A percentile compares a stretch with the other conserved stretches of the same genome.
phyloP scores from a whole-genome alignment of 2,888 invertebrate genomes.

The Cryptocheilus praepositus region DNA sequence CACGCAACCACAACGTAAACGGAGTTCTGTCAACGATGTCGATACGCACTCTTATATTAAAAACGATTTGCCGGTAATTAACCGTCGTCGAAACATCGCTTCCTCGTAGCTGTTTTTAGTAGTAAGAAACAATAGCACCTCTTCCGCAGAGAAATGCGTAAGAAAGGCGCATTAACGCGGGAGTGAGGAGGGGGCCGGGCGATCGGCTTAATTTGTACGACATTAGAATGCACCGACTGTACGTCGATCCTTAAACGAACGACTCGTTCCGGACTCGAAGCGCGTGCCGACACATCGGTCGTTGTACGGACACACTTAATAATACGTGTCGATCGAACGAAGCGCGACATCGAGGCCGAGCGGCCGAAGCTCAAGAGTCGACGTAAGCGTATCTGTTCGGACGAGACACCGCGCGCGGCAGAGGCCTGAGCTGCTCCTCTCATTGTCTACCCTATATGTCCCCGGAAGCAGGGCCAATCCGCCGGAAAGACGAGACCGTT shows the following conservation, averaged over 20 bases:
- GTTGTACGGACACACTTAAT: constrained; percentile 65
- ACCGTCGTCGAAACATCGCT: no score
- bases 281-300: constrained; percentile 63
- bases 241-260: constrained; percentile 40
- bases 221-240: not conserved
- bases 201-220: constrained; percentile 6
- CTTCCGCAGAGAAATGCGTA: no score
- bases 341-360: constrained; percentile 24
- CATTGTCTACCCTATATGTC: constrained; percentile 75
- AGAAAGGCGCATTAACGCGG: no score
- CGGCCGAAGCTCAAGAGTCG: constrained; percentile 7
- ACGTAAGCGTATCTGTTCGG: constrained; percentile 8
- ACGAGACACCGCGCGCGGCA: constrained; percentile 17
- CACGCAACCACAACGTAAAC: no score
- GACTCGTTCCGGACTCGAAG: constrained; percentile 41
- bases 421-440: constrained; percentile 50
- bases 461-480: constrained; percentile 74
- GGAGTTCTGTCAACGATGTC: no score
- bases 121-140: no score
- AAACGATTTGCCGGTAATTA: no score
- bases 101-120: no score
- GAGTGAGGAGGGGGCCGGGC: no score
- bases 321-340: constrained; percentile 57
- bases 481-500: constrained; percentile 74
- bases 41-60: no score